Conservation (phyloP, 2,888 invertebrate genomes). For the Belgica antarctica region DNA sequence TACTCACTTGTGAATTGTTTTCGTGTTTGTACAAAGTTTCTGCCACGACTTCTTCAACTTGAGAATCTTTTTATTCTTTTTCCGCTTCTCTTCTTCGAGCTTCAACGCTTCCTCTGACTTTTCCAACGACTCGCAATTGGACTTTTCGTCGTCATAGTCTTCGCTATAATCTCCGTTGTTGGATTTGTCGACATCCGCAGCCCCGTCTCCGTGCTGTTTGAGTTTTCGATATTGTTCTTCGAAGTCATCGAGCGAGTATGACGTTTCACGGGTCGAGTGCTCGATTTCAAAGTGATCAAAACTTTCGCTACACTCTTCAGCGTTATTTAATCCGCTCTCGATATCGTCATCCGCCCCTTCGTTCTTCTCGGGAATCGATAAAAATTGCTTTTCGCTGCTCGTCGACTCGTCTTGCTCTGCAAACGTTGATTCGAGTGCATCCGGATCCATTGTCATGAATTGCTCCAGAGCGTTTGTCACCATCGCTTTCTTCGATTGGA, state of each 20-base stretch:
- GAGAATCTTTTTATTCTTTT: constrained; percentile 34
- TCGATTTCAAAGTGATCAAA: constrained; percentile 17
- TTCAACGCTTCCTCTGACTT: constrained; percentile 30
- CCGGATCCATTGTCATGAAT: constrained; percentile 46
- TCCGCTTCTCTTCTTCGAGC: neutral
- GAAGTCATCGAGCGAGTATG: constrained; percentile 25
- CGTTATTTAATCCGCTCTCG: neutral
- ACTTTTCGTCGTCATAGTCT: constrained; percentile 3
- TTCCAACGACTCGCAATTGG: neutral
- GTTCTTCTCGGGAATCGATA: constrained; percentile 28
- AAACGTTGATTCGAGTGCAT: constrained; percentile 16
- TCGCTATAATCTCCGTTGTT: neutral
- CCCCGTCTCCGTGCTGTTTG: neutral
- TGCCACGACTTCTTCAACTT: constrained; percentile 43
- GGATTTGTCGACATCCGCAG: constrained; percentile 7
- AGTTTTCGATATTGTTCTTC: constrained; percentile 1
- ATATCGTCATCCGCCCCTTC: constrained; percentile 17
- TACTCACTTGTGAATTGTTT: constrained; percentile 41
- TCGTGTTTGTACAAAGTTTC: constrained; percentile 33
- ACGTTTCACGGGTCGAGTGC: constrained; percentile 33
- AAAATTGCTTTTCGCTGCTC: constrained; percentile 37
- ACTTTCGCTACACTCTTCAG: constrained; percentile 11
- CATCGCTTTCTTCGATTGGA: constrained; percentile 53
- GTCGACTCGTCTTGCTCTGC: constrained; percentile 19
- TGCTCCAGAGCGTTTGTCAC: constrained; percentile 53